A percentile compares a stretch with the other conserved stretches of the same genome.
These are phyloP conservation scores for Ruditapes philippinarum DNA, from an alignment of 1,140 invertebrate species.

Conservation along the genomic window DNA sequence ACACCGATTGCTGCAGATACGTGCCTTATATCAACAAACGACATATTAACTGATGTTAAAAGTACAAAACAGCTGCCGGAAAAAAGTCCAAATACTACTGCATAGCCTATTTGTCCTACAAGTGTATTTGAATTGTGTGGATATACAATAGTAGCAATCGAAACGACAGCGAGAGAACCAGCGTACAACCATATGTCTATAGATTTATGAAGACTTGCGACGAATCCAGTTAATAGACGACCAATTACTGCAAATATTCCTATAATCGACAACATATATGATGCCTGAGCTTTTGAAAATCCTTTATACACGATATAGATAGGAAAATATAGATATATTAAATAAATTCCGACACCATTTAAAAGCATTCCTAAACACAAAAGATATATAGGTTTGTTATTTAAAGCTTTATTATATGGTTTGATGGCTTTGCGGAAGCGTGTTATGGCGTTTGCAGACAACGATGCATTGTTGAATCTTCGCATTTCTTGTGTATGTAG, in stretches of 20 bases:
- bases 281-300: background rate
- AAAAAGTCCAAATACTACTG: background rate
- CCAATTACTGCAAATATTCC: background rate
- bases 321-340: conserved; percentile 51
- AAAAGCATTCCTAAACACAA: conserved; percentile 36
- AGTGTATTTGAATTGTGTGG: background rate
- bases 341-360: conserved; percentile 8
- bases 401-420: background rate
- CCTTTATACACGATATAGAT: conserved; percentile 23
- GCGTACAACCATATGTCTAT: conserved; percentile 19
- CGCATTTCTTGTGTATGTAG: background rate
- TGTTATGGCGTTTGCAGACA: background rate
- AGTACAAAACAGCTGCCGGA: conserved; percentile 6
- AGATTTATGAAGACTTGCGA: background rate
- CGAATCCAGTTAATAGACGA: background rate
- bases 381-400: background rate
- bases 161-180: background rate
- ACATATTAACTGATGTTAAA: background rate
- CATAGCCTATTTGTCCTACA: conserved; percentile 28
- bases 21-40: conserved; percentile 26
- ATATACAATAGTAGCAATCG: background rate
- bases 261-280: conserved; percentile 16
- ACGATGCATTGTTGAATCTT: background rate
- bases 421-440: background rate
- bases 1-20: conserved; percentile 8